Evolutionary conservation across 2,888 invertebrate genomes (phyloP), one percentile per base, ranked within the genome.

Genomic region (Drepana falcataria): DNA sequence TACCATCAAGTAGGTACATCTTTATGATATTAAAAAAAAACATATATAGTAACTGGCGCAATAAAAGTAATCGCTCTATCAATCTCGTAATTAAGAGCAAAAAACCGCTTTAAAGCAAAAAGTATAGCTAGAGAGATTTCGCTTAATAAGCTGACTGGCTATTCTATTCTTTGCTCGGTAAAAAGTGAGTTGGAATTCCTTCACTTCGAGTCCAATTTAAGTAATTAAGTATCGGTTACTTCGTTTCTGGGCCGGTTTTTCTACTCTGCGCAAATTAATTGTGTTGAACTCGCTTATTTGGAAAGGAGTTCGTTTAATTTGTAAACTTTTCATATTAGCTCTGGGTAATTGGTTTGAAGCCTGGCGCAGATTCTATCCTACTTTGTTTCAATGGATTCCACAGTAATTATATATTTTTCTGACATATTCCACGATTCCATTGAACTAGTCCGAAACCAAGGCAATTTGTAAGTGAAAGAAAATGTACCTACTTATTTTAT

Each of bases 121-220:
- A 58, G n/a, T 9, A 55, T 56, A 62, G 48, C 54, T 49, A 54
- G 57, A 7, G 47, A 58, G 56, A 66, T 59, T 61, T 55, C 47
- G 54, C 59, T 58, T 59, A 68, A 63, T 69, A 64, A 66, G 67
- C 68, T 66, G 65, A 61, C 69, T 48, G 47, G 40, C 55, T 40
- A 7, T 62, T 64, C 59, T 59, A 51, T 57, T 55, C 58, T 7
- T 33, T 47, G 21, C 52, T 48, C 54, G 52, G 62, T 66, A 62
- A 59, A 61, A 66, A 66, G 41, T 35, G 48, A 49, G 35, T 21
- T 35, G 53, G 49, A 48, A 53, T 49, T 49, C 35, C 49, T 49
- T 35, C 21, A 49, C 35, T 47, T 53, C 6, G 37, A 53, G 49
- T 35, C 49, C 53, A 53, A 53, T 53, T 53, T 53, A 53, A 49